These are phyloP conservation scores for Poecile montanus DNA, from an alignment of 2,797 vertebrate genomes.

Conservation along the genomic window DNA sequence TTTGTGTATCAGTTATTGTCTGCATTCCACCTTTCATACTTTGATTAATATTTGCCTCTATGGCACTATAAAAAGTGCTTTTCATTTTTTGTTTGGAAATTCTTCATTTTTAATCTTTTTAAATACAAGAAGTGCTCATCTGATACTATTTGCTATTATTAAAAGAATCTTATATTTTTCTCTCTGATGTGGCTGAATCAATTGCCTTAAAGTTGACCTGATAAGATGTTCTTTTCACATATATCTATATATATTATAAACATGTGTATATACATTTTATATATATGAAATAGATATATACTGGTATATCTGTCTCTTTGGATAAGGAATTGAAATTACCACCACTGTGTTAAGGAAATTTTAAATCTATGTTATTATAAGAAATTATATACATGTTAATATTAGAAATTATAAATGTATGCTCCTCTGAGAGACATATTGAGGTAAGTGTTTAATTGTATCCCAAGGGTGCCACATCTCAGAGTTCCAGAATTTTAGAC, in stretches of 20 bases:
- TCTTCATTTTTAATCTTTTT: not conserved
- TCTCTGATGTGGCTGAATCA: not conserved
- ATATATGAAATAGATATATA: not conserved
- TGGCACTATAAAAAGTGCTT: not conserved
- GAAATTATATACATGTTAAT: not conserved
- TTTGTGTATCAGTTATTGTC: not conserved
- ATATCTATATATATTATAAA: not conserved
- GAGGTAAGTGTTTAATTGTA: not conserved
- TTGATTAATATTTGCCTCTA: not conserved
- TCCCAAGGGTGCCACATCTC: not conserved
- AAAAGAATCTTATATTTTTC: not conserved
- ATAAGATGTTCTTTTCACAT: not conserved
- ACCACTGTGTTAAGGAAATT: not conserved
- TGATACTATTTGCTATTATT: not conserved
- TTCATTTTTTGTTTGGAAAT: not conserved
- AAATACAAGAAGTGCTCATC: not conserved
- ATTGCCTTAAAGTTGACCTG: not conserved
- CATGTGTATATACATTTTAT: accelerated
- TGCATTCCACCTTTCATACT: not conserved
- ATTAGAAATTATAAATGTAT: not conserved
- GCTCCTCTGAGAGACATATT: not conserved
- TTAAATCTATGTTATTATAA: not conserved
- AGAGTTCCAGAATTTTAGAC: not conserved
- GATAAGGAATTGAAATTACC: not conserved
- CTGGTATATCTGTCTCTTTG: not conserved